These are phyloP conservation scores for Halichondria panicea DNA, from an alignment of 37 sponge, comb jelly and placozoan genomes.

Conservation along the genomic window DNA sequence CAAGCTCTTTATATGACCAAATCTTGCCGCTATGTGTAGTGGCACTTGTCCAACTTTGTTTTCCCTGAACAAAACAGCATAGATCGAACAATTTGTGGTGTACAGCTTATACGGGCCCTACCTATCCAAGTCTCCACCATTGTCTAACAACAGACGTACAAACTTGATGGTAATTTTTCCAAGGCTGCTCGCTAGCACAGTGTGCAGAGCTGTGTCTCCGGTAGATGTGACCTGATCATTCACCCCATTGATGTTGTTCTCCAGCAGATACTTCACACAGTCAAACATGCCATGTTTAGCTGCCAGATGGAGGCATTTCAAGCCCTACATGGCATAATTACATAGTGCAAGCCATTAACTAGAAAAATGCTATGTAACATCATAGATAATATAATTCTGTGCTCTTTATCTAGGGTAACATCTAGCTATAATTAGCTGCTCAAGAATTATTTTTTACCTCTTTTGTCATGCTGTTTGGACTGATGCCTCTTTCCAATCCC, in stretches of 20 bases:
- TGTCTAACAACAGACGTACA: slow-evolving; percentile 41
- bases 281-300: slow-evolving; percentile 45
- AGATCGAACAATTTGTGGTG: not conserved
- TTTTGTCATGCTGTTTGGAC: not conserved
- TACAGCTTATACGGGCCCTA: no score
- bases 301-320: slow-evolving; percentile 60
- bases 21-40: no score
- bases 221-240: not conserved
- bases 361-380: not conserved
- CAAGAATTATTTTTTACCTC: slow-evolving; percentile 19
- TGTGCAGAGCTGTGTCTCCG: slow-evolving; percentile 64
- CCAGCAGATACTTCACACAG: slow-evolving; percentile 60
- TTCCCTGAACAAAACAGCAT: no score
- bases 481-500: slow-evolving; percentile 30
- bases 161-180: slow-evolving; percentile 13
- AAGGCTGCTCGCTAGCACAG: not conserved
- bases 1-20: no score
- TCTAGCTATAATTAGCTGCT: no score
- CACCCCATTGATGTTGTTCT: slow-evolving; percentile 42
- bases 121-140: slow-evolving; percentile 51
- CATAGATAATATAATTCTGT: not conserved
- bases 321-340: slow-evolving; percentile 29
- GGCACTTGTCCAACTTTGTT: no score
- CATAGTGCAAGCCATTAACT: no score
- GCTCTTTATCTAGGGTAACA: not conserved